Percentiles rank a stretch among this genome's conserved stretches.
phyloP scores from a whole-genome alignment of 1,140 invertebrate genomes.

The Pseudoatta argentina region DNA sequence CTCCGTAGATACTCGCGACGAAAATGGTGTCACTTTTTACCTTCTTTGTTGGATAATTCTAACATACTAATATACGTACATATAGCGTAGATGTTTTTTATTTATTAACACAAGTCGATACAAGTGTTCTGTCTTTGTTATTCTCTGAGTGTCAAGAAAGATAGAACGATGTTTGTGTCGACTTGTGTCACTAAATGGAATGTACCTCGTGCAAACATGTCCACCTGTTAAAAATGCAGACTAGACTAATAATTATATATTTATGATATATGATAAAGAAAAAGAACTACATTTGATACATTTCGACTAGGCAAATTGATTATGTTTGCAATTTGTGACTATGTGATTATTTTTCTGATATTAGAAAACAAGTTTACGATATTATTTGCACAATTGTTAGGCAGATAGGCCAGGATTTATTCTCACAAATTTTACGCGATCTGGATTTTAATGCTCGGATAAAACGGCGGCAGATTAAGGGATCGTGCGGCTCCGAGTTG shows the following conservation, averaged over 20 bases:
- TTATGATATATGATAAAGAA: not conserved
- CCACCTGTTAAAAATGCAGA: not conserved
- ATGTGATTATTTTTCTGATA: not conserved
- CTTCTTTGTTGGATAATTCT: not conserved
- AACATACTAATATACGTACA: not conserved
- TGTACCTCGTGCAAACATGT: not conserved
- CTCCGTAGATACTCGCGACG: not conserved
- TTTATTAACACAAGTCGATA: no score
- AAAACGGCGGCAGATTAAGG: constrained; percentile 67
- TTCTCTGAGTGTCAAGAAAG: no score
- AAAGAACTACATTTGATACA: not conserved
- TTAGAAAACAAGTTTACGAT: not conserved
- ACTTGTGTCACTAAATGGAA: no score
- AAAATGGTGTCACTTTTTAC: not conserved
- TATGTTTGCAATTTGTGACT: not conserved
- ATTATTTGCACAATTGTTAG: not conserved
- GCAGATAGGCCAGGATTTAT: constrained; percentile 5
- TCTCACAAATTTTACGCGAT: constrained; percentile 16
- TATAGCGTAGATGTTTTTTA: not conserved
- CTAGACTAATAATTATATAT: not conserved
- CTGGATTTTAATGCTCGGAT: constrained; percentile 41
- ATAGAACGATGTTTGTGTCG: no score
- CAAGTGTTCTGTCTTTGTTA: no score
- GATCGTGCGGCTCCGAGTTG: constrained; percentile 64
- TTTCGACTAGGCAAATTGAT: not conserved